Evolutionary conservation across 1,140 invertebrate species (phyloP).

Genomic region (Panulirus ornatus): DNA sequence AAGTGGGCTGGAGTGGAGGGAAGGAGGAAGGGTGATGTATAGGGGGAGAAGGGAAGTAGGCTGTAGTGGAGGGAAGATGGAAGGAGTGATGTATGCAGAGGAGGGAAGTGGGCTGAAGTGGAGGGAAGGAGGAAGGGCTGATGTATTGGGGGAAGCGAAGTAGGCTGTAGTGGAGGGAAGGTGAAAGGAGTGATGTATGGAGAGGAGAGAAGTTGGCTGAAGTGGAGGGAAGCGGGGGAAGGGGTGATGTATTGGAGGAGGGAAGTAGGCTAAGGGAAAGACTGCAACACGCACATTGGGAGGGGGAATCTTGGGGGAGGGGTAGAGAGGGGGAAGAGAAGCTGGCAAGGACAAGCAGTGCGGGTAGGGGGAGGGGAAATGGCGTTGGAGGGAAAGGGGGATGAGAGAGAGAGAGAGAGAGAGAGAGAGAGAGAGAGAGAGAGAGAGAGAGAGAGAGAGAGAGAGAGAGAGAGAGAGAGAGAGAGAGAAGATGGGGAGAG

Average conservation of each 20-base stretch:
- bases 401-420: conserved; percentile 12
- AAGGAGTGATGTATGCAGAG: neutral
- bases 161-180: neutral
- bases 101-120: neutral
- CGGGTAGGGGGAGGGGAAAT: neutral
- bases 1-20: neutral
- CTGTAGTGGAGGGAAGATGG: neutral
- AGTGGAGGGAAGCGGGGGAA: neutral
- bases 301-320: no score
- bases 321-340: neutral
- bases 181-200: neutral
- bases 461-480: neutral
- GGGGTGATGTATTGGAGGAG: neutral
- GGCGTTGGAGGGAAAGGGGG: neutral
- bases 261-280: no score
- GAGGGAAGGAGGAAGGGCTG: neutral
- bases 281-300: no score
- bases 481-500: neutral
- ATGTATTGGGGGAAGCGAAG: neutral
- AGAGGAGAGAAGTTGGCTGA: neutral
- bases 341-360: neutral
- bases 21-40: no score
- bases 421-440: neutral
- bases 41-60: neutral
- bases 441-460: neutral